Base-by-base conservation (phyloP, 2,797 vertebrate genomes). In the Aphelocoma californica region DNA sequence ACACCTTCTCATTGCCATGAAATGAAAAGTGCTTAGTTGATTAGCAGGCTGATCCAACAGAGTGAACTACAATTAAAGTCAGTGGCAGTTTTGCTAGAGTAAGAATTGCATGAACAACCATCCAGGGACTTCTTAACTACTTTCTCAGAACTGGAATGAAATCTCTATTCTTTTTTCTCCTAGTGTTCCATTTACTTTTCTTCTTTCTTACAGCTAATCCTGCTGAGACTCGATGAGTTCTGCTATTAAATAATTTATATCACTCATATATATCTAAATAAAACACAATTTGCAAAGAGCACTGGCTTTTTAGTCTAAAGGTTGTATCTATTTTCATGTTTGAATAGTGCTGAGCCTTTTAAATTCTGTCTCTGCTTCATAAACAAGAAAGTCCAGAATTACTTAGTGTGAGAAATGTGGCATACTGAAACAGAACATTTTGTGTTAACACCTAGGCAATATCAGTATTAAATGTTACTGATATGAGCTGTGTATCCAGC, bases 1-100 rank as follows among this genome's bases (percentile, higher is more conserved):
- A 82, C 90, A 66, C 87, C 92, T 97, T 96, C 93, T 97, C 96
- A 91, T 72, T 86, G 93, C 93, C 93, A 80, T 91, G 82, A 96
- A 97, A 95, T 96, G 77, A 93, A 96, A 97, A 97, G 94, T 95
- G 65, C 86, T 83, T 77, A 71, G 64, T 95, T 86, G 81, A 93
- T 96, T 96, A 96, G 92, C 81, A 75, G 86, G 47, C 92, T 93
- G 92, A 90, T 95, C 86, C 74, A 95, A 90, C 18, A 0, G 66
- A 88, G 47, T 42, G 83, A 93, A 93, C 88, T 75, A 67, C 74
- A 78, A 66, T 96, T 95, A 91, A 94, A 95, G 29, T 87, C 90
- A 66, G 60, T 71, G 74, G 71, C 88, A 93, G 74, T 92, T 95
- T 86, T 95, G 54, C 32, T 65, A 65, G 62, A 79, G 61, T 73